Percentiles rank a stretch among this genome's conserved stretches.
Conservation (phyloP, 1,140 invertebrate species). For the Cheumatopsyche charites region DNA sequence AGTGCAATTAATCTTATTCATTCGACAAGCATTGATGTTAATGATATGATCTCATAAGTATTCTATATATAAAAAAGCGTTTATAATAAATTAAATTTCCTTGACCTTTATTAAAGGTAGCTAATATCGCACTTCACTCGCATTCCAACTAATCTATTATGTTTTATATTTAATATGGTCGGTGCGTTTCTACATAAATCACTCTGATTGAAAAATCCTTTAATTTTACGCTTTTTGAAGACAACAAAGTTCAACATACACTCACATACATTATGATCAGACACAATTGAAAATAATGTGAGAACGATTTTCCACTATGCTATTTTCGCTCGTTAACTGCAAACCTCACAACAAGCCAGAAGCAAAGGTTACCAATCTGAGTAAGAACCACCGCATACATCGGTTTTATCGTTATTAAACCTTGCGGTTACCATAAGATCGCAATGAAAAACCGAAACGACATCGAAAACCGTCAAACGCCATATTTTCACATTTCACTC, state of each 20-base stretch:
- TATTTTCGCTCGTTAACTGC: conserved; percentile 4
- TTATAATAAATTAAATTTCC: conserved; percentile 15
- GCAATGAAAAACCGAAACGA: too few species aligned
- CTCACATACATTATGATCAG: too few species aligned
- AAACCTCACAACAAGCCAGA: conserved; percentile 12
- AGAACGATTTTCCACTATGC: not conserved
- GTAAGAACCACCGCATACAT: not conserved
- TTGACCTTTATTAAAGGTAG: conserved; percentile 23
- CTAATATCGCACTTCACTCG: not conserved
- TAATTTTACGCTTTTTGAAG: too few species aligned
- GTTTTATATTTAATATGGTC: too few species aligned
- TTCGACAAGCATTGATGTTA: conserved; percentile 7
- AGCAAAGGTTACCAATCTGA: conserved; percentile 7
- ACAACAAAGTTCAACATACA: too few species aligned
- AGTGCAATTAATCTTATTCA: conserved; percentile 4
- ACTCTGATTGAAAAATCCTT: too few species aligned
- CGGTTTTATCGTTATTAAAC: conserved; percentile 5
- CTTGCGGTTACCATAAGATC: not conserved
- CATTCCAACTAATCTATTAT: conserved; percentile 2
- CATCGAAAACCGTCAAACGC: not conserved
- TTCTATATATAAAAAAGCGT: conserved; percentile 1
- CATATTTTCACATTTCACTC: not conserved
- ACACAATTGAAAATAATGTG: too few species aligned
- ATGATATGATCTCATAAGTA: conserved; percentile 9
- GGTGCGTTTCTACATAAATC: too few species aligned